Base-by-base conservation (phyloP, 2,888 invertebrate species). In the Andrena bucephala region DNA sequence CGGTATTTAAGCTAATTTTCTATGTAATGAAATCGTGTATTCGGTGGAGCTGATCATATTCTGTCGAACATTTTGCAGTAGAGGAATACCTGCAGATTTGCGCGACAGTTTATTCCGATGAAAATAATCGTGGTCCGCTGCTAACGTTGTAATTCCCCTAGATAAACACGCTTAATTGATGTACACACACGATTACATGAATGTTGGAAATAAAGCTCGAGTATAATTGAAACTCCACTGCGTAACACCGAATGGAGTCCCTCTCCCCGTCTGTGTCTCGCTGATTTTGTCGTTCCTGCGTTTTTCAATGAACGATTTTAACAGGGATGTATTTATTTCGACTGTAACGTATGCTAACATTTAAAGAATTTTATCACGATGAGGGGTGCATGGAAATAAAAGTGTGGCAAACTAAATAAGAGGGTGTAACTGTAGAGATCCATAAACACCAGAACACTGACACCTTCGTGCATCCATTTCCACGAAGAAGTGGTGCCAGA, bases 171-270 rank as follows among this genome's bases (percentile, higher is more conserved):
- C n/a, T 71, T 50, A 20, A 60, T 72, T n/a, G 42, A 20, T 68
- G 36, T 50, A 42, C 48, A 57, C 36, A 70, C 24, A 31, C 16
- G 42, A 68, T 75, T 77, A 77, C 54, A 77, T 65, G 50, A 75
- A 81, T 68, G 54, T 66, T 60, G 71, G 59, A 52, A 20, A 48
- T 50, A 36, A 59, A 72, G 48, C 68, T 71, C 36, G 63, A 66
- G 31, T 27, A 65, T 69, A 62, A 60, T 72, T 36, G 73, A 75
- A 75, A 52, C 52, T 50, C 24, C 33, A 24, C 69, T 71, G 60
- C 27, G 27, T 29, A 20, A 20, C 5, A 3, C 10, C 36, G 20
- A 42, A 72, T 3, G 4, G 13, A 13, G 31, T n/a, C 6, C 20
- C 13, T 10, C 48, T 27, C 33, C n/a, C 3, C 36, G 33, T 8